Conservation (phyloP, 2,113 vertebrate genomes). For the Catharus bicknelli region DNA sequence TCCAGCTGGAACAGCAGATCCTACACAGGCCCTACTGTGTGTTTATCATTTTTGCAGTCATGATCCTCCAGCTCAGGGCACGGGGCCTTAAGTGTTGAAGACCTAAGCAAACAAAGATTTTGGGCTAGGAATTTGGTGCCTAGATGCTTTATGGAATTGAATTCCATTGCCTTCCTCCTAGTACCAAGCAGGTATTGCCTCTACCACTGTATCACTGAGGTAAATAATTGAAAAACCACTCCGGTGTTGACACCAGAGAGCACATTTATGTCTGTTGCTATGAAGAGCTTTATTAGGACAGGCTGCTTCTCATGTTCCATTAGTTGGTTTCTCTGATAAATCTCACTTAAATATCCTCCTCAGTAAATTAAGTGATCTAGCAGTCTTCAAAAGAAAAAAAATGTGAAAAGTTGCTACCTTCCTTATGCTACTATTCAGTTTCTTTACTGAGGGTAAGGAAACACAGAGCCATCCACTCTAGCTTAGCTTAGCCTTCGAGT, state of each 20-base stretch:
- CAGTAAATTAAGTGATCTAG: not conserved
- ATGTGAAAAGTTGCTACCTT: not conserved
- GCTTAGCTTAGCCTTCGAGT: not conserved
- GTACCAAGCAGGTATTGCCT: not conserved
- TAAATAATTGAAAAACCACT: not conserved
- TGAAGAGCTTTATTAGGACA: not conserved
- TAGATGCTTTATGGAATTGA: not conserved
- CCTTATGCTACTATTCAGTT: not conserved
- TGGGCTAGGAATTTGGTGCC: not conserved
- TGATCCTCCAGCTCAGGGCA: not conserved
- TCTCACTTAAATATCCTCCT: not conserved
- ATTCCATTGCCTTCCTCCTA: not conserved
- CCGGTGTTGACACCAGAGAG: not conserved
- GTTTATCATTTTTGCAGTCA: rapidly evolving
- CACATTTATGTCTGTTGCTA: not conserved
- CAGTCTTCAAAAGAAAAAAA: not conserved
- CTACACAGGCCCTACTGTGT: not conserved
- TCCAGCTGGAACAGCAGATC: not conserved
- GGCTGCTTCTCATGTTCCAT: not conserved
- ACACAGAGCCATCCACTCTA: not conserved
- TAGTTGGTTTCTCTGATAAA: not conserved
- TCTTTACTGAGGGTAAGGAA: not conserved
- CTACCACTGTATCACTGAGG: not conserved
- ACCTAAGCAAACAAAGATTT: not conserved
- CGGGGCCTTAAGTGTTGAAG: not conserved